Conservation (phyloP, 2,888 invertebrate species). For the Microdon myrmicae region DNA sequence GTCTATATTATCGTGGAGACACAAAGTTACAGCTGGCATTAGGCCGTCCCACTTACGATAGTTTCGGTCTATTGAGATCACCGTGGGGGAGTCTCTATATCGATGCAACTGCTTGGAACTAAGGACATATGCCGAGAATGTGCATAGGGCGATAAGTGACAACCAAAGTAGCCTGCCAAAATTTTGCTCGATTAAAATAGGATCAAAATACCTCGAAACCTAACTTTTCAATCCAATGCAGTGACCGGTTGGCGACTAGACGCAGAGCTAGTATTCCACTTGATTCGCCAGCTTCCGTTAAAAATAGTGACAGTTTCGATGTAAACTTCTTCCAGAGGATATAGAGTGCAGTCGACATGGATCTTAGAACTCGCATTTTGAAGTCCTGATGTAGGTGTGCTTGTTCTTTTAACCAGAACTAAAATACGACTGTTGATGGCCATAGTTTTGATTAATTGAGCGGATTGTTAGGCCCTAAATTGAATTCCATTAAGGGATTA, state of each 20-base stretch:
- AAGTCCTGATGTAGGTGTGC: too few relatives aligned
- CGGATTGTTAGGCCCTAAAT: constrained; percentile 9
- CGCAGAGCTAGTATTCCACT: constrained; percentile 59
- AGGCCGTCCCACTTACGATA: constrained; percentile 65
- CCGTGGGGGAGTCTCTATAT: constrained; percentile 61
- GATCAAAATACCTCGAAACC: not conserved
- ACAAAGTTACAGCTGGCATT: constrained; percentile 63
- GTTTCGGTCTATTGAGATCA: constrained; percentile 64
- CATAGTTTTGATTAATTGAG: too few relatives aligned
- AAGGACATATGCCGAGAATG: constrained; percentile 56
- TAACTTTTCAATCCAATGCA: constrained; percentile 58
- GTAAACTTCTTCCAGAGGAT: not conserved
- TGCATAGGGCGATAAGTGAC: constrained; percentile 54
- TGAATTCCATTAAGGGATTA: constrained; percentile 37
- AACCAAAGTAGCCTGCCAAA: constrained; percentile 62
- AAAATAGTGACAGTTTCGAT: too few relatives aligned
- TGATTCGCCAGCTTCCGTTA: constrained; percentile 58
- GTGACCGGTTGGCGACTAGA: constrained; percentile 55
- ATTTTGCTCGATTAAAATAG: constrained; percentile 7
- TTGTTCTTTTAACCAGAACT: too few relatives aligned
- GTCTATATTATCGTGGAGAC: constrained; percentile 63
- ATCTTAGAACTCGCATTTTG: too few relatives aligned
- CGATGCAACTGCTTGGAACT: constrained; percentile 58
- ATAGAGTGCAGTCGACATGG: too few relatives aligned
- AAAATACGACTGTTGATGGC: too few relatives aligned